Conservation (phyloP, 2,113 vertebrate species). For the Dinomys branickii region DNA sequence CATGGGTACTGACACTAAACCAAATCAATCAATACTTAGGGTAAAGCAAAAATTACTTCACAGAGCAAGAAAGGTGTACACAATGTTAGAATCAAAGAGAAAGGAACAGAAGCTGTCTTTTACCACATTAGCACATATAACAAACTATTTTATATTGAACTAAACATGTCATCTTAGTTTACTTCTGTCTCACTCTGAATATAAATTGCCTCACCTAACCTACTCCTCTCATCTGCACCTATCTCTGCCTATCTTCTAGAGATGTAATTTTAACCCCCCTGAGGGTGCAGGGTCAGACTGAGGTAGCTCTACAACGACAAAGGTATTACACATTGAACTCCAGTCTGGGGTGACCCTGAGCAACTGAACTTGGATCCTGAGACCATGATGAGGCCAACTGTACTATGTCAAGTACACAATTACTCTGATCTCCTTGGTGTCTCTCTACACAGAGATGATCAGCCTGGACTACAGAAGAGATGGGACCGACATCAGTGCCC, state of each 20-base stretch:
- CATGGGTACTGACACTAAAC: neutral
- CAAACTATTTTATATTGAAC: neutral
- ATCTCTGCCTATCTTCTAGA: neutral
- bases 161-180: neutral
- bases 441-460: neutral
- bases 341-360: neutral
- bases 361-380: neutral
- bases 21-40: neutral
- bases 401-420: neutral
- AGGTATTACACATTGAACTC: neutral
- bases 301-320: neutral
- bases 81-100: neutral
- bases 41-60: neutral
- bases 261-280: conserved; percentile 1
- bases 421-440: neutral
- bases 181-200: neutral
- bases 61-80: neutral
- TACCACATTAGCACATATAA: neutral
- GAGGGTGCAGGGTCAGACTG: neutral
- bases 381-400: neutral
- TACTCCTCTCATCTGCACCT: neutral
- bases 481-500: neutral
- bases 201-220: neutral
- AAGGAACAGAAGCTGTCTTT: neutral
- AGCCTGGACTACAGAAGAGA: neutral